These are phyloP conservation scores for Neogobius melanostomus DNA, from an alignment of 2,113 vertebrate genomes.

Conservation along the genomic window DNA sequence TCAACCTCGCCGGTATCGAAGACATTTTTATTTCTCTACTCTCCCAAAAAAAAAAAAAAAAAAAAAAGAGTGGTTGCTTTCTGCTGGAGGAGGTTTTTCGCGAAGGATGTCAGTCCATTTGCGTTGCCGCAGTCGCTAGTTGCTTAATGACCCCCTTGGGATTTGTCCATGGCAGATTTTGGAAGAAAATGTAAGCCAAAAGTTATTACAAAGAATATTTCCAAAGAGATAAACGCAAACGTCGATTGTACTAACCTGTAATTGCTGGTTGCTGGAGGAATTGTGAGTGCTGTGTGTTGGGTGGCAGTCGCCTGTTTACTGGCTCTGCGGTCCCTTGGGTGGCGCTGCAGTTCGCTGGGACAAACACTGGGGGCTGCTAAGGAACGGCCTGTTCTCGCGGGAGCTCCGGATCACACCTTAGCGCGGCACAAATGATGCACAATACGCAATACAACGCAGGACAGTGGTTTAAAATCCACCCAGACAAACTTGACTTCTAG, in stretches of 20 bases:
- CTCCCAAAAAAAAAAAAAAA: too few species aligned
- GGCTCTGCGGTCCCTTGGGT: conserved; percentile 40
- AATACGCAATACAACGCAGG: neutral
- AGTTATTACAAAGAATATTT: neutral
- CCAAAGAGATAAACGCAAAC: neutral
- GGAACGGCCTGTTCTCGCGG: conserved; percentile 46
- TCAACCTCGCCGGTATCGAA: conserved; percentile 63
- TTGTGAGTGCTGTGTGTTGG: conserved; percentile 7
- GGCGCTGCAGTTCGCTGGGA: conserved; percentile 31
- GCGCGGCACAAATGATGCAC: conserved; percentile 11
- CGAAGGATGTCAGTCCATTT: neutral
- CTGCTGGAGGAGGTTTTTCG: conserved; percentile 3
- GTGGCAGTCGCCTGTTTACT: conserved; percentile 59
- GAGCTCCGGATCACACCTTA: conserved; percentile 17
- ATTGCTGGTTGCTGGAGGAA: neutral
- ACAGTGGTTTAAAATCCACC: too few species aligned
- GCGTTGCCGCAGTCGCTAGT: neutral
- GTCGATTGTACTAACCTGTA: neutral
- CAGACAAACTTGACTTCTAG: neutral
- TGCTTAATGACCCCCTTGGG: neutral
- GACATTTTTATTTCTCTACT: conserved; percentile 50
- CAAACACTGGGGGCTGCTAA: conserved; percentile 54
- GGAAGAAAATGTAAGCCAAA: neutral
- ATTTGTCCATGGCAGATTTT: neutral
- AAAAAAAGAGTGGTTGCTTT: neutral